phyloP scores from a whole-genome alignment of 37 sponge, comb jelly and placozoan species.

The Hormiphora californensis region DNA sequence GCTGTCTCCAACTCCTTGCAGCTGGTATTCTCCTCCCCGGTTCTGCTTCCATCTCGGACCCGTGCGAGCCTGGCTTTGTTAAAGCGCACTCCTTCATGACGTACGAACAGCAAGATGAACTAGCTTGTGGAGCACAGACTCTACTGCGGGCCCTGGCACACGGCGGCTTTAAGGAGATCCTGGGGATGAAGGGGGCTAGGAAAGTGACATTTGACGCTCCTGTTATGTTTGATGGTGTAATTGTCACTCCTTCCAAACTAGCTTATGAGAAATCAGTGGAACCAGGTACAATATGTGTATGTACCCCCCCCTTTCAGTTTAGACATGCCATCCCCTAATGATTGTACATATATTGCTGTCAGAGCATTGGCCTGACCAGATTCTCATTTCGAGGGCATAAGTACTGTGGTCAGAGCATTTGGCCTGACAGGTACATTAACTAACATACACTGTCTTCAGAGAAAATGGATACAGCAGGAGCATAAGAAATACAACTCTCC shows the following conservation, averaged over 20 bases:
- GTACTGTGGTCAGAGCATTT: no score
- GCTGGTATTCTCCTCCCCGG: slow-evolving; percentile 87
- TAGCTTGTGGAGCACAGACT: slow-evolving; percentile 74
- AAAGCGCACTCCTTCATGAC: slow-evolving; percentile 57
- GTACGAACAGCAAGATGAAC: slow-evolving; percentile 67
- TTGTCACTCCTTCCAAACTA: slow-evolving; percentile 34
- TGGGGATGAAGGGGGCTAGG: slow-evolving; percentile 59
- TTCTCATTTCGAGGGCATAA: no score
- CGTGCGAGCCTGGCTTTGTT: slow-evolving; percentile 66
- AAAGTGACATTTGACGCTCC: slow-evolving; percentile 17
- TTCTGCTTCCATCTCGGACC: slow-evolving; percentile 79
- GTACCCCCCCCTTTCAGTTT: no score
- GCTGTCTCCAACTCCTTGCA: slow-evolving; percentile 71
- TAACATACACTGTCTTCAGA: no score
- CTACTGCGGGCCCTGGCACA: slow-evolving; percentile 76
- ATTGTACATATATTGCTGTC: no score
- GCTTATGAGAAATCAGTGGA: slow-evolving; percentile 45
- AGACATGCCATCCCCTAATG: no score
- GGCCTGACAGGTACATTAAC: no score
- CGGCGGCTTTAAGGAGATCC: slow-evolving; percentile 71
- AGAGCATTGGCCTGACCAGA: no score
- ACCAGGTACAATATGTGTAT: no score
- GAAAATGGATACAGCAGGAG: no score
- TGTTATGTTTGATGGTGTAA: slow-evolving; percentile 42
- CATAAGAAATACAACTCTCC: no score